These are phyloP conservation scores for Saccostrea glomerata DNA, from an alignment of 1,140 invertebrate species.

Conservation along the genomic window DNA sequence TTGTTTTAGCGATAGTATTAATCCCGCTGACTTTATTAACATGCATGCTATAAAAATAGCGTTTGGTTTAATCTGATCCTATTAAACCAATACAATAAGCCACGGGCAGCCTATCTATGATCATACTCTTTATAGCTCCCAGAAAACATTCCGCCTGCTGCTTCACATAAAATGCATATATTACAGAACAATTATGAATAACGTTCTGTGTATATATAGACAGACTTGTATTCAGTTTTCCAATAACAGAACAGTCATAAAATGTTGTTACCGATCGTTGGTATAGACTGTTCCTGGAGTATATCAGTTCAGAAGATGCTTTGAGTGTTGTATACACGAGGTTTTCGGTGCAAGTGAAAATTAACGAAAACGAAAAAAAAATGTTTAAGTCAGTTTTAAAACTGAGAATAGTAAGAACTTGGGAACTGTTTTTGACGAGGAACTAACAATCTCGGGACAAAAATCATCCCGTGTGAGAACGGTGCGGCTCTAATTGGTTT, in stretches of 20 bases:
- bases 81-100: constrained; percentile 4
- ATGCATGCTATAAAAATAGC: not conserved
- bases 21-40: not conserved
- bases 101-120: not conserved
- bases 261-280: constrained; percentile 25
- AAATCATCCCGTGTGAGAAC: not conserved
- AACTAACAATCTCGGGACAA: not conserved
- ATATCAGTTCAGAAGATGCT: not conserved
- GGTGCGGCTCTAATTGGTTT: constrained; percentile 16
- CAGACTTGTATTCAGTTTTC: constrained; percentile 23
- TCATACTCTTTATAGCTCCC: not conserved
- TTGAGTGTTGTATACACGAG: not conserved
- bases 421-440: not conserved
- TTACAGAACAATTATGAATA: constrained; percentile 12
- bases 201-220: not conserved
- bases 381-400: not conserved
- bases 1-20: not conserved
- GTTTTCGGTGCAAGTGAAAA: not conserved
- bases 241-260: constrained; percentile 26
- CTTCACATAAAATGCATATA: constrained; percentile 26
- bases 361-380: not conserved
- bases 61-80: not conserved
- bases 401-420: not conserved
- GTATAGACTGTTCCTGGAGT: not conserved
- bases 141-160: constrained; percentile 1